Base-by-base conservation (phyloP, 2,888 invertebrate species). In the Cerceris rybyensis region DNA sequence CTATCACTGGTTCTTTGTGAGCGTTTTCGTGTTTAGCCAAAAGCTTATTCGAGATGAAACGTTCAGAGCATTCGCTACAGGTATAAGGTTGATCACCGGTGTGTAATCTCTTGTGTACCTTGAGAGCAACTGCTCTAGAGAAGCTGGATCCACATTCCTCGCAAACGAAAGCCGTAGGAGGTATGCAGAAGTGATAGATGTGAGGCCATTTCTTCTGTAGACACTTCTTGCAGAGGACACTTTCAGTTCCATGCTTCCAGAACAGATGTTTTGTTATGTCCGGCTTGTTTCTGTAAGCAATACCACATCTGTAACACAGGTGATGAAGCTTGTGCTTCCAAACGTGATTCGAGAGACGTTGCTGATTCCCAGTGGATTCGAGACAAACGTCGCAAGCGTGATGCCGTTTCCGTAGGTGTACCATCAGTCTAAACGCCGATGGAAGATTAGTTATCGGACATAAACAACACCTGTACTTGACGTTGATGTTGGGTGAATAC, bases 191-290 rank as follows among this genome's bases (percentile, higher is more conserved):
- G 91, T 98, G 98, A 93, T 97, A 98, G 7, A 97, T 96, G 92
- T 98, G 97, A 0, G 97, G 97, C 98, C 98, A 98, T 88, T 97
- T 97, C 90, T 97, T 98, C 89, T 97, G 97, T 66, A 97, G 92
- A 91, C 98, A 98, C 88, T 94, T 95, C 91, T 97, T 97, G 90
- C 98, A 98, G 49, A 96, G 92, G 2, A 96, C 96, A 92, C 97
- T 97, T 90, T 98, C 97, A 2, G 97, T 97, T 28, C 97, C 97
- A 92, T 98, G 98, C 92, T 98, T 98, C 97, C 98, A 98, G 91
- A 97, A 97, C 70, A 98, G 93, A 93, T 98, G 98, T 89, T 97
- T 97, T 14, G 96, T 97, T 75, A 97, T 98, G 89, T 97, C 97
- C 69, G 96, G 96, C 91, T 97, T 97, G 92, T 97, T 97, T 83